Conservation (phyloP, 2,888 invertebrate genomes). For the Actias luna region DNA sequence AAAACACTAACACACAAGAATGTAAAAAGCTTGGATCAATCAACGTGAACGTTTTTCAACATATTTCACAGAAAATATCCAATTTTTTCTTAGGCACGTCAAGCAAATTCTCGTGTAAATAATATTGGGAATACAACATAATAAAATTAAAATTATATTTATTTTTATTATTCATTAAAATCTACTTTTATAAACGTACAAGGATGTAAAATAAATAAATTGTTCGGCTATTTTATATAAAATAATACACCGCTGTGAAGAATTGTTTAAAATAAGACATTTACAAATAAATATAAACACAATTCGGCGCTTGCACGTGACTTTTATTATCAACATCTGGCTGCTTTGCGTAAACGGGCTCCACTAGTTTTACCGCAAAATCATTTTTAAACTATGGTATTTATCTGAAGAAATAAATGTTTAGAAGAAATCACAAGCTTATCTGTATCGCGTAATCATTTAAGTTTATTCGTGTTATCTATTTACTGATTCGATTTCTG, state of each 20-base stretch:
- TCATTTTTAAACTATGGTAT: slow-evolving; percentile 15
- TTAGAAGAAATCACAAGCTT: slow-evolving; percentile 19
- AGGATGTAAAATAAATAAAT: background rate
- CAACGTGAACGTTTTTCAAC: background rate
- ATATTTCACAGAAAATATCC: background rate
- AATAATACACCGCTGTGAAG: background rate
- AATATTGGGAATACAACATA: background rate
- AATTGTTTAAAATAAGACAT: slow-evolving; percentile 15
- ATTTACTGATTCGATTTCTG: background rate
- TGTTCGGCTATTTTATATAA: slow-evolving; percentile 2
- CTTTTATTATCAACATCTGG: slow-evolving; percentile 20
- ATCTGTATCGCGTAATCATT: background rate
- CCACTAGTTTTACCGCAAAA: slow-evolving; percentile 16
- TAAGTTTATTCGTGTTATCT: background rate
- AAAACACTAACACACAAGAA: background rate
- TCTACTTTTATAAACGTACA: background rate
- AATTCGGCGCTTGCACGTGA: slow-evolving; percentile 11
- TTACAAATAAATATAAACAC: slow-evolving; percentile 12
- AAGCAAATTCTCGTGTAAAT: background rate
- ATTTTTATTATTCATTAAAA: background rate
- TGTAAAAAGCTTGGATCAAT: background rate
- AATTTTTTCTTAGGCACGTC: background rate
- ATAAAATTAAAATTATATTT: background rate
- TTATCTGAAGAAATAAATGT: slow-evolving; percentile 20
- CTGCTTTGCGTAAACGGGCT: slow-evolving; percentile 13